Conservation (phyloP, 2,113 vertebrate species). For the Chauna torquata region DNA sequence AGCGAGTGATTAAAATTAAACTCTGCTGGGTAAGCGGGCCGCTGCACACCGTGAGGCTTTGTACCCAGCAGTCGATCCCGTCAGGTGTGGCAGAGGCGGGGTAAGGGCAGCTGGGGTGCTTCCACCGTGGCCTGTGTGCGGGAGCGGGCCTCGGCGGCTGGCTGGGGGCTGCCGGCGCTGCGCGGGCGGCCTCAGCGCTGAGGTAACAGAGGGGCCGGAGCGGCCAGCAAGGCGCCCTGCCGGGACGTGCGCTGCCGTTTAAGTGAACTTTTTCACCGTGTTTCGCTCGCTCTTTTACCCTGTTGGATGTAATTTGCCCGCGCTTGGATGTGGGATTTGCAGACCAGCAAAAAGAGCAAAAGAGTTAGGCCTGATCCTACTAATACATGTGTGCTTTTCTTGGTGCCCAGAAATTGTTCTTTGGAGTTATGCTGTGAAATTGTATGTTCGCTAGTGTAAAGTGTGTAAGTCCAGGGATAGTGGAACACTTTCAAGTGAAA, state of each 20-base stretch:
- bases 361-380: rapidly evolving
- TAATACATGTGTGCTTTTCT: rapidly evolving
- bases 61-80: too few relatives aligned
- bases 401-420: background rate
- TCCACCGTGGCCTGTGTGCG: too few relatives aligned
- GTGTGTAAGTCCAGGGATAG: background rate
- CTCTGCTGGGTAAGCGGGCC: rapidly evolving
- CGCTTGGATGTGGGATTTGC: too few relatives aligned
- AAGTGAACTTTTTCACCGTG: too few relatives aligned
- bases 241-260: rapidly evolving
- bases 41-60: too few relatives aligned
- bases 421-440: background rate
- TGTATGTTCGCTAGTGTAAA: background rate
- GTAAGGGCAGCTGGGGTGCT: too few relatives aligned
- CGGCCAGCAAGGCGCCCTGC: too few relatives aligned
- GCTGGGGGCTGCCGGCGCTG: too few relatives aligned
- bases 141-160: too few relatives aligned
- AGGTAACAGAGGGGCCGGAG: rapidly evolving
- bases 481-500: background rate
- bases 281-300: rapidly evolving
- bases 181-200: background rate
- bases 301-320: background rate
- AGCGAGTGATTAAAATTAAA: background rate
- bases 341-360: too few relatives aligned
- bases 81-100: background rate